Evolutionary conservation across 2,113 vertebrate species (phyloP), one percentile per base, ranked within the genome.

Genomic region (Sakesphorus luctuosus): DNA sequence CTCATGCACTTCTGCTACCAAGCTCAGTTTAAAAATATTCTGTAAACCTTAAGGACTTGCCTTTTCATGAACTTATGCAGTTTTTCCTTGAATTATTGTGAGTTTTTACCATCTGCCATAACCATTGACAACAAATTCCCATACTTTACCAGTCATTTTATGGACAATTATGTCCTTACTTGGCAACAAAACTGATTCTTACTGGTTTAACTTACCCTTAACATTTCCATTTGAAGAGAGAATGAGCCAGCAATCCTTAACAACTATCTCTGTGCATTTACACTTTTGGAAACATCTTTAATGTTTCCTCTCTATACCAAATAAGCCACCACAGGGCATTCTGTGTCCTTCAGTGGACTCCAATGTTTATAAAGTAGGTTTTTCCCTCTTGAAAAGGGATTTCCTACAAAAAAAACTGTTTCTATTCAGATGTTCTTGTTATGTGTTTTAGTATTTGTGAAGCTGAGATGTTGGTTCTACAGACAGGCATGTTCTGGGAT

Each of bases 331-430:
- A 80, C 20, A 77, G 67, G 16, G 18, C 20, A 28, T 13, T 52
- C 18, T 80, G 10, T 33, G 53, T 24, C 19, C 19, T 69, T 58
- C n/a, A 43, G 49, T 20, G 19, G 72, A 56, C 25, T 43, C 25
- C 9, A 81, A 8, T 17, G 10, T n/a, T 86, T 61, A 44, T 46
- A 35, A 74, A 43, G 33, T 1, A 33, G 5, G 9, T 4, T 53
- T 62, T 93, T 89, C 25, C 3, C 19, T 35, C 29, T 75, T 33
- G 7, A 46, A 84, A 87, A 77, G 12, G 7, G 11, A 59, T 72
- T 46, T 7, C 3, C 7, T 19, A 23, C 5, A 8, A 3, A 4
- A 3, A 4, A 71, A 66, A 3, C 9, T 49, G 5, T 3, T 46
- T 87, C 67, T 18, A 29, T 24, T 87, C 38, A 81, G 8, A 43